These are phyloP conservation scores for Philereme transversata DNA, from an alignment of 2,888 invertebrate genomes.

Conservation along the genomic window DNA sequence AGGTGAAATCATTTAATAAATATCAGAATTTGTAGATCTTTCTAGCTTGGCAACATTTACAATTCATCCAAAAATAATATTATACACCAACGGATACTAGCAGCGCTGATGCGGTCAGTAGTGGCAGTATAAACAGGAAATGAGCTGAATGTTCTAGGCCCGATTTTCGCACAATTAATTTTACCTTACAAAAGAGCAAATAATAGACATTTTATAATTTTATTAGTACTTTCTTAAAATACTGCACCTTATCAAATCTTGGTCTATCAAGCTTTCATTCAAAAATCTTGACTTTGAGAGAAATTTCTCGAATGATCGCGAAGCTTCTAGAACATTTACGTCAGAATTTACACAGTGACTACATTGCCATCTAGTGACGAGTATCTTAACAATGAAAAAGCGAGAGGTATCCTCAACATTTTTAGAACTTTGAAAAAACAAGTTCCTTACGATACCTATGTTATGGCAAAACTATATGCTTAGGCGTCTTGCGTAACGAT, in stretches of 20 bases:
- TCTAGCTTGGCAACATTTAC: constrained; percentile 28
- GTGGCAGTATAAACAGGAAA: constrained; percentile 57
- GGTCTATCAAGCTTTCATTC: constrained; percentile 36
- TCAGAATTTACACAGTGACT: neutral
- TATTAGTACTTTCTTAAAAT: neutral
- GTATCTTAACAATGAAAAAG: constrained; percentile 43
- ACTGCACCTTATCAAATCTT: neutral
- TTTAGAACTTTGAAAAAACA: constrained; percentile 27
- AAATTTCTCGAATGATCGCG: constrained; percentile 31
- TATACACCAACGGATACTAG: constrained; percentile 30
- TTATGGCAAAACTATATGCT: too few relatives aligned
- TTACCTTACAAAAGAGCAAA: constrained; percentile 6
- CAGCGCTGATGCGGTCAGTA: constrained; percentile 27
- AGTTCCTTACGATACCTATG: too few relatives aligned
- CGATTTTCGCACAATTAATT: constrained; percentile 26
- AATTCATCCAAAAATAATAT: constrained; percentile 34
- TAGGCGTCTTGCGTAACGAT: too few relatives aligned
- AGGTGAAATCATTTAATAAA: neutral
- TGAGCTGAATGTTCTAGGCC: constrained; percentile 65
- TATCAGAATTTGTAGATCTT: neutral
- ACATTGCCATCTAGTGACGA: constrained; percentile 47
- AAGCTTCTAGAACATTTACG: constrained; percentile 51
- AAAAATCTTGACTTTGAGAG: constrained; percentile 25
- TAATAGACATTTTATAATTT: neutral
- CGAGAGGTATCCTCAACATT: constrained; percentile 52